These are phyloP conservation scores for Malurus leucopterus DNA, from an alignment of 2,797 vertebrate species.

Conservation along the genomic window DNA sequence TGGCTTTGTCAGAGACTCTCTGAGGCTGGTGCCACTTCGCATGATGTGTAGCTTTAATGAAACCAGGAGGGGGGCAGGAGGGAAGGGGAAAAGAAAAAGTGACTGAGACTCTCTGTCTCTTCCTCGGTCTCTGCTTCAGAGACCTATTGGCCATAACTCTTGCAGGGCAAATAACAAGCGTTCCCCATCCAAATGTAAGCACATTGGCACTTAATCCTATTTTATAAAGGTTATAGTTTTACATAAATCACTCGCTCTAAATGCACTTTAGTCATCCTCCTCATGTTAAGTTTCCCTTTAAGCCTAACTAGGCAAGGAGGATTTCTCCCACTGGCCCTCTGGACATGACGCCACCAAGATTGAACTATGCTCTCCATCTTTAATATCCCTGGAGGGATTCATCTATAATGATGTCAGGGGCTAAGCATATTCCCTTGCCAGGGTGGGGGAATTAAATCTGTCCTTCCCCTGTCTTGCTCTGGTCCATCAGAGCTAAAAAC, in stretches of 20 bases:
- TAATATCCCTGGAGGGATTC: conserved; percentile 49
- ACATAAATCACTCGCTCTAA: conserved; percentile 56
- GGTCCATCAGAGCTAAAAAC: conserved; percentile 9
- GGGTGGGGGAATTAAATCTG: background rate
- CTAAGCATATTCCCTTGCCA: conserved; percentile 40
- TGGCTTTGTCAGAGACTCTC: conserved; percentile 35
- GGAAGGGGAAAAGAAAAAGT: conserved; percentile 8
- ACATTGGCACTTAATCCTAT: conserved; percentile 64
- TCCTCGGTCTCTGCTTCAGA: background rate
- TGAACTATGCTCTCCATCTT: conserved; percentile 40
- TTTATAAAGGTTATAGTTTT: conserved; percentile 64
- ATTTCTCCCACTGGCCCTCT: conserved; percentile 57
- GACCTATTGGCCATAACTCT: conserved; percentile 64
- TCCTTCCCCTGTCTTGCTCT: conserved; percentile 24
- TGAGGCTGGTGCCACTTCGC: conserved; percentile 13
- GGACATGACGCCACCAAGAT: conserved; percentile 61
- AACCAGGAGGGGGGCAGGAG: conserved; percentile 22
- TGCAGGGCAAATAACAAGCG: conserved; percentile 53
- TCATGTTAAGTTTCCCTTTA: conserved; percentile 49
- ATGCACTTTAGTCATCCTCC: conserved; percentile 61
- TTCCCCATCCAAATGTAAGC: conserved; percentile 59
- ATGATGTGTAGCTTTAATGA: conserved; percentile 69
- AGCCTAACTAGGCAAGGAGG: conserved; percentile 59
- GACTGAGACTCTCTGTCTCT: conserved; percentile 60
- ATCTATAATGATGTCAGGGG: conserved; percentile 52